Evolutionary conservation across 2,113 vertebrate species (phyloP), one percentile per base, ranked within the genome.

Genomic region (Hymenochirus boettgeri): DNA sequence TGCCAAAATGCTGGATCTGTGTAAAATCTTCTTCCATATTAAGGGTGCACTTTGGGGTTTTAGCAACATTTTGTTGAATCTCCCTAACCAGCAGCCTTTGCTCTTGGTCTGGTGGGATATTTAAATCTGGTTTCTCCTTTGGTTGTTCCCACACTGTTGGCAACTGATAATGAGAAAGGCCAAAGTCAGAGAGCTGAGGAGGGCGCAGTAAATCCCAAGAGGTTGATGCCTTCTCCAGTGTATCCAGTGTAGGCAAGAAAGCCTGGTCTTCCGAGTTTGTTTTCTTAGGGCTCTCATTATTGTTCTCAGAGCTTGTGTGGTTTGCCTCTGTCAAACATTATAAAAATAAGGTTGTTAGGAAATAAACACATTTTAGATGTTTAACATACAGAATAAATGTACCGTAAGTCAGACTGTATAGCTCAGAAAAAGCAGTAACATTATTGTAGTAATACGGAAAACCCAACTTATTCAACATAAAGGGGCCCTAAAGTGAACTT

Each of bases 161-260:
- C 50, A 95, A 72, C 3, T 84, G 76, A 17, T 92, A 80, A 1
- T 85, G 86, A 1, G 91, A 91, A 39, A 99, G 86, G 1, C 96
- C 96, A 13, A 93, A 97, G 69, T 98, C 96, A 0, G 89, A 87
- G 46, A 97, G 90, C 39, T 88, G 87, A 0, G 92, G 96, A 26
- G 80, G 83, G 0, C 54, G 75, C 62, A 87, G 70, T 0, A 53
- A 65, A 39, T 83, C 83, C 17, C 57, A 9, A 27, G 70, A 19
- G 29, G 63, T 19, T 3, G 1, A 37, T 0, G 73, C 62, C 35
- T 73, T 51, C 72, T 62, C 56, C 17, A 0, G 45, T 4, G 23
- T 57, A 59, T 0, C 69, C 3, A 1, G 55, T 9, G 1, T 27
- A 48, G 1, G 10, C 26, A 4, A 17, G 1, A 1, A 12, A 0